Percentiles rank a stretch among this genome's conserved stretches.
These are phyloP conservation scores for Polylopha cassiicola DNA, from an alignment of 2,888 invertebrate species.

Conservation along the genomic window DNA sequence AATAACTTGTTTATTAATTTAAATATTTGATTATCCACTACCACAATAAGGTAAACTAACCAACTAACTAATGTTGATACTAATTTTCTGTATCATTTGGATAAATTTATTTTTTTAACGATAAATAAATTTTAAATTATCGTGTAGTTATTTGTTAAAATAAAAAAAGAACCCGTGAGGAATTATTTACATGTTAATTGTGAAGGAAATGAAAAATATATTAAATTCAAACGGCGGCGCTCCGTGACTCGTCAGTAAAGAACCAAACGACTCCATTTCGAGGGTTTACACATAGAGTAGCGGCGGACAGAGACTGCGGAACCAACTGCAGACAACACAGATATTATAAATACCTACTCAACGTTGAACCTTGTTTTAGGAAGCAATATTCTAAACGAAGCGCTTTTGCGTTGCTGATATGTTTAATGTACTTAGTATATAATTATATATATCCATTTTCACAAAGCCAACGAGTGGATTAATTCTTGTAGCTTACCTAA, in stretches of 20 bases:
- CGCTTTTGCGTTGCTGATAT: too few relatives aligned
- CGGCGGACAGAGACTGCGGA: slow-evolving; percentile 24
- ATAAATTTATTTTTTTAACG: too few relatives aligned
- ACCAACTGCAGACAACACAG: neutral
- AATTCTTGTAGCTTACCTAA: too few relatives aligned
- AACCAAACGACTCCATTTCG: slow-evolving; percentile 72
- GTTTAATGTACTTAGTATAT: too few relatives aligned
- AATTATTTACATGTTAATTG: slow-evolving; percentile 74
- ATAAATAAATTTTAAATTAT: slow-evolving; percentile 33
- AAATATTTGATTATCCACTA: slow-evolving; percentile 18
- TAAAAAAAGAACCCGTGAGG: slow-evolving; percentile 42
- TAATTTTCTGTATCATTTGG: too few relatives aligned
- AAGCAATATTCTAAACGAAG: too few relatives aligned
- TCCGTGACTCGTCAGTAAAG: slow-evolving; percentile 76
- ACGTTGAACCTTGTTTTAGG: slow-evolving; percentile 7
- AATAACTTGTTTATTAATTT: too few relatives aligned
- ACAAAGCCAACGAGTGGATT: too few relatives aligned
- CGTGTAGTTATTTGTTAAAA: slow-evolving; percentile 13
- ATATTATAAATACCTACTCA: neutral
- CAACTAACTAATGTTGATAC: too few relatives aligned
- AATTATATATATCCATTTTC: too few relatives aligned
- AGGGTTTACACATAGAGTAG: slow-evolving; percentile 57
- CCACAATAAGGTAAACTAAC: too few relatives aligned
- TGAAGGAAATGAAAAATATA: slow-evolving; percentile 74
- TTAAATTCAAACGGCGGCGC: slow-evolving; percentile 72